These are phyloP conservation scores for Oxygymnocypris stewartii DNA, from an alignment of 2,113 vertebrate genomes.

Conservation along the genomic window DNA sequence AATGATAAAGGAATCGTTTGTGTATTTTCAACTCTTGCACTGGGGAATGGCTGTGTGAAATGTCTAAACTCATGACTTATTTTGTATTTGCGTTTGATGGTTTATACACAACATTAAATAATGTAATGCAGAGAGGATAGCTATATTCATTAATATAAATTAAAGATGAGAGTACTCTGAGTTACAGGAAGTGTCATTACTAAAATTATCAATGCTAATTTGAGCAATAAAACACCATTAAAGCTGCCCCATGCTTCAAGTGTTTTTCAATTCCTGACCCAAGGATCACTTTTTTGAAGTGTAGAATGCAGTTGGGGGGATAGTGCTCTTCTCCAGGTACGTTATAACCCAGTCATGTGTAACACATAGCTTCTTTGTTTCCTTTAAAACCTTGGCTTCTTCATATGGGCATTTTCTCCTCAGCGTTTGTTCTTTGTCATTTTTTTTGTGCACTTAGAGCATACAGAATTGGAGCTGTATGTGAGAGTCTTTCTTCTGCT, in stretches of 20 bases:
- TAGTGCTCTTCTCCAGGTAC: neutral
- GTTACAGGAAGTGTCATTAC: slow-evolving; percentile 24
- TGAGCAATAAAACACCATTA: neutral
- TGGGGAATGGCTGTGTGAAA: neutral
- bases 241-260: neutral
- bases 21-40: neutral
- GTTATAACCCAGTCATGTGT: slow-evolving; percentile 11
- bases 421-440: slow-evolving; percentile 13
- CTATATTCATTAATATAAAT: slow-evolving; percentile 32
- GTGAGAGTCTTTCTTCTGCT: slow-evolving; percentile 39
- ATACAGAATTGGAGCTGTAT: neutral
- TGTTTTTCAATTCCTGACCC: neutral
- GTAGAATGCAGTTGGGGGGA: neutral
- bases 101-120: slow-evolving; percentile 1
- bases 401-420: slow-evolving; percentile 21
- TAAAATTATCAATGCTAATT: slow-evolving; percentile 9
- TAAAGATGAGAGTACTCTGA: slow-evolving; percentile 19
- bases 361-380: slow-evolving; percentile 14
- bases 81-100: neutral
- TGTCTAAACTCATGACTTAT: neutral
- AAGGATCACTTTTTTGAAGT: slow-evolving; percentile 18
- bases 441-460: neutral
- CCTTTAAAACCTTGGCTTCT: slow-evolving; percentile 10
- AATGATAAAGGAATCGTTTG: neutral
- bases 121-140: slow-evolving; percentile 1